Evolutionary conservation across 2,113 vertebrate species (phyloP), one percentile per base, ranked within the genome.

Genomic region (Corvus hawaiiensis): DNA sequence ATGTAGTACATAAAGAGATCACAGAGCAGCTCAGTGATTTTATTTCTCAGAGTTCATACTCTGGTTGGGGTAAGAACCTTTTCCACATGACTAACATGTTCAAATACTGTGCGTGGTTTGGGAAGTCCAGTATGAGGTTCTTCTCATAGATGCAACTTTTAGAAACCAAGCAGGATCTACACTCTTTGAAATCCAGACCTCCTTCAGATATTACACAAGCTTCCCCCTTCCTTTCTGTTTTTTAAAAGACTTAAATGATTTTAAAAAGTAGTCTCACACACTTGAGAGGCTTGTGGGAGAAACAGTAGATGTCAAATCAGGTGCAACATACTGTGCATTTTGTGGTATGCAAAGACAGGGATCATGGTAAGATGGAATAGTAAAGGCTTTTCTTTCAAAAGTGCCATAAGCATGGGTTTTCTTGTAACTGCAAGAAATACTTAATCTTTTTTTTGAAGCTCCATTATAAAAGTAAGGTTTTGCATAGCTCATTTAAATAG

Each of bases 401-500:
- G 23, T 74, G 67, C 62, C 61, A 46, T 82, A 87, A 85, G 87
- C 84, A 87, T 48, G 67, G 46, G 44, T 93, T 90, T 95, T 88
- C 83, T 92, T 76, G 87, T 84, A 95, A 87, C 68, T 54, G 86
- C 73, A 87, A 96, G 82, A 80, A 58, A 93, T 41, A 89, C 30
- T 71, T 94, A 61, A 92, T 80, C 16, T 64, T 84, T 88, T 89
- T 92, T 94, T 86, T 89, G 7, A 68, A 87, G 90, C 41, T 62
- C 84, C 62, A 82, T 86, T 88, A 93, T 87, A 77, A 91, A 84
- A 73, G 64, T 92, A 88, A 95, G 82, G 51, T 89, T 92, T 96
- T 74, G 94, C 93, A 93, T 46, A 92, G 75, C 74, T 96, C 82
- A 93, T 35, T 92, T 91, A 96, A 96, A 96, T 90, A 88, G 68